Base-by-base conservation (phyloP, 2,888 invertebrate species). In the Phragmatobia fuliginosa region DNA sequence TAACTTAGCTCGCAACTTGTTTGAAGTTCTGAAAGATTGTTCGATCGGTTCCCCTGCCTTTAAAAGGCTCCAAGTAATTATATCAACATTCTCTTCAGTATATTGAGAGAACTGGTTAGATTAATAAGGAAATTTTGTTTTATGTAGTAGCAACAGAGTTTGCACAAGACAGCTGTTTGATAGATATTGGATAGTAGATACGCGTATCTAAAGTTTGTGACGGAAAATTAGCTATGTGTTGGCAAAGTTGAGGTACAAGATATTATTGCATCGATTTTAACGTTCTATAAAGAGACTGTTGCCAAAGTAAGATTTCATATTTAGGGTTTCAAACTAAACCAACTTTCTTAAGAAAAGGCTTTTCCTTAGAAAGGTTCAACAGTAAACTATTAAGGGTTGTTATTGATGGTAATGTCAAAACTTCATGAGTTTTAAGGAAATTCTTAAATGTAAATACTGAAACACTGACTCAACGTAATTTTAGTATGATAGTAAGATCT, bases 1-100 rank as follows among this genome's bases (percentile, higher is more conserved):
- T 88, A 89, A 89, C 87, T 89, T 89, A 73, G 80, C 75, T 75
- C 36, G 67, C 78, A 88, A 88, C 81, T 88, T 88, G 83, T 83
- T 81, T 82, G 77, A 85, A 86, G 82, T 85, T 84, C 63, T 63
- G 74, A 81, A 83, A 85, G 84, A 84, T 85, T 85, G 83, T 83
- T 83, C 83, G 83, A 86, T 87, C 85, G 79, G 73, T 83, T 79
- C 67, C 71, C 77, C 74, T 77, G 75, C 81, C 85, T 85, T 85
- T 86, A 82, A 83, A 84, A 84, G 82, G 83, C 83, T 75, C 77
- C 75, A 83, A 85, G 84, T 87, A 87, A 87, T 88, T 87, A 88
- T 83, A 83, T 82, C 84, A 80, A 83, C 83, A 86, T 85, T 83
- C 80, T 72, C 71, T 66, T 65, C 68, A 64, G 72, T 73, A 72